Evolutionary conservation across 1,140 invertebrate genomes (phyloP).

Genomic region (Caligus rogercresseyi): DNA sequence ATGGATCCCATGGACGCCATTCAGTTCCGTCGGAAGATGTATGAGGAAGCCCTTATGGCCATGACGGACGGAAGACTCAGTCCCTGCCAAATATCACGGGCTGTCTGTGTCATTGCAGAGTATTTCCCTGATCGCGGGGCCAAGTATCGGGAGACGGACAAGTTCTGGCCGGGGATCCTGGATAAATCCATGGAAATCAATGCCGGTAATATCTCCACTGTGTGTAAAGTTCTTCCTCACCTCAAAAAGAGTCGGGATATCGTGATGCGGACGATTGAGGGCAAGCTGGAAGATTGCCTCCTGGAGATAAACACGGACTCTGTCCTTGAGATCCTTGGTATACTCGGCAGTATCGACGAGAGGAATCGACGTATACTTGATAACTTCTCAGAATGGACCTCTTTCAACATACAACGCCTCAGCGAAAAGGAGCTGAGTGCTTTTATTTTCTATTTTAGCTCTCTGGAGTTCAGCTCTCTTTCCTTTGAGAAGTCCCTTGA

Average conservation of each 20-base stretch:
- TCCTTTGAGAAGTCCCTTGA: constrained; percentile 38
- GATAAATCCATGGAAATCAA: constrained; percentile 39
- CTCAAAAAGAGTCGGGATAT: constrained; percentile 40
- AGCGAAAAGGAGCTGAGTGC: constrained; percentile 39
- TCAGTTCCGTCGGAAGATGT: constrained; percentile 33
- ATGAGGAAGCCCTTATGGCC: constrained; percentile 39
- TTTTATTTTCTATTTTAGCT: constrained; percentile 37
- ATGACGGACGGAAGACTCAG: constrained; percentile 39
- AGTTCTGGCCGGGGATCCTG: constrained; percentile 45
- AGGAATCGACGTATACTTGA: constrained; percentile 31
- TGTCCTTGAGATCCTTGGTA: constrained; percentile 37
- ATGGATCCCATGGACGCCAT: too few relatives aligned
- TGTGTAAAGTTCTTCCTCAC: constrained; percentile 38
- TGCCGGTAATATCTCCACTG: constrained; percentile 35
- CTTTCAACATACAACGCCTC: constrained; percentile 39
- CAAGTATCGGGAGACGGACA: constrained; percentile 39
- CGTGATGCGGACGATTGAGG: constrained; percentile 40
- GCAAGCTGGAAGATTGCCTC: constrained; percentile 38
- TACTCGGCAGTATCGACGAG: constrained; percentile 21
- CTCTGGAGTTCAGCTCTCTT: constrained; percentile 35
- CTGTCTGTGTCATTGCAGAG: constrained; percentile 32
- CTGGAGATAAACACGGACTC: constrained; percentile 35
- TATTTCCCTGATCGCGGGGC: too few relatives aligned
- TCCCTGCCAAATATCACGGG: constrained; percentile 40
- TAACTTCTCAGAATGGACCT: constrained; percentile 38